These are phyloP conservation scores for Thereva unica DNA, from an alignment of 2,888 invertebrate species.

Conservation along the genomic window DNA sequence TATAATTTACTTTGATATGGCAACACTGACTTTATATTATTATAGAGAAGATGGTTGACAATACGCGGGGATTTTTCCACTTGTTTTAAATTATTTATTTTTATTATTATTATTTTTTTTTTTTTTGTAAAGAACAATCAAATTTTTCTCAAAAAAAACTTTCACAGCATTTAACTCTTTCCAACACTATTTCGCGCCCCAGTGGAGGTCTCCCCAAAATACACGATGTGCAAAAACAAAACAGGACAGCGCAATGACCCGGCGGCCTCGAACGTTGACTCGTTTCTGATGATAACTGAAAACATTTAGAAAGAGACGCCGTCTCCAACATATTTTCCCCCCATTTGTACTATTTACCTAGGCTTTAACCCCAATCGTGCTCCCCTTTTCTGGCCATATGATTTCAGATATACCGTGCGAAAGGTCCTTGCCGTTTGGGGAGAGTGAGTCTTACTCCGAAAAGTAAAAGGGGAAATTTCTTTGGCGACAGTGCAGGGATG, in stretches of 20 bases:
- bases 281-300: slow-evolving; percentile 44
- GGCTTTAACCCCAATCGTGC: slow-evolving; percentile 18
- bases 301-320: slow-evolving; percentile 34
- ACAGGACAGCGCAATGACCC: slow-evolving; percentile 46
- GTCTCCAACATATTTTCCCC: slow-evolving; percentile 29
- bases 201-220: background rate
- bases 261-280: slow-evolving; percentile 48
- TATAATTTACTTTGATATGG: slow-evolving; percentile 21
- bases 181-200: slow-evolving; percentile 9
- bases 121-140: too few relatives aligned
- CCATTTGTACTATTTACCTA: slow-evolving; percentile 31
- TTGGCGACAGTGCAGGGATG: too few relatives aligned
- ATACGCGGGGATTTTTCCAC: too few relatives aligned
- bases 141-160: too few relatives aligned
- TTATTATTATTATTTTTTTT: too few relatives aligned
- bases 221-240: slow-evolving; percentile 38
- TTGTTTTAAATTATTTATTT: too few relatives aligned
- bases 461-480: background rate
- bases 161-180: background rate
- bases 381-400: slow-evolving; percentile 13
- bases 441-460: slow-evolving; percentile 11
- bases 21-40: slow-evolving; percentile 19
- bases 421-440: background rate
- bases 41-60: background rate
- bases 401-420: background rate